These are phyloP conservation scores for Erythrocercus mccallii DNA, from an alignment of 2,113 vertebrate species.

Conservation along the genomic window DNA sequence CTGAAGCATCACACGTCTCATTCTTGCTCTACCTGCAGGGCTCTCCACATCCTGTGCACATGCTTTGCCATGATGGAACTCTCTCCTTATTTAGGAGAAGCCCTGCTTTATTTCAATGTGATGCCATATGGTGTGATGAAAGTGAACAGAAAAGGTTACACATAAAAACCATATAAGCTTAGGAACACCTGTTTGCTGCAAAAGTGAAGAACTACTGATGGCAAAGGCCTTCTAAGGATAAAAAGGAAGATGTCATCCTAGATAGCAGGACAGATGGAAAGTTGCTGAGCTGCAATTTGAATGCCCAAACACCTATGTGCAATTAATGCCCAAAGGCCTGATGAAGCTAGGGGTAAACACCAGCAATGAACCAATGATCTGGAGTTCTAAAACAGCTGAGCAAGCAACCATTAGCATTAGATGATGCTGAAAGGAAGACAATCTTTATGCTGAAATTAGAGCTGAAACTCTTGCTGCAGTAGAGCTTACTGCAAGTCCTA, in stretches of 20 bases:
- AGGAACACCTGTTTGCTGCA: constrained; percentile 41
- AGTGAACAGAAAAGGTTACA: constrained; percentile 57
- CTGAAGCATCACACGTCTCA: neutral
- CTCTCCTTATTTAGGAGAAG: constrained; percentile 14
- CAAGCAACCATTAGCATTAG: neutral
- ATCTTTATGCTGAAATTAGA: neutral
- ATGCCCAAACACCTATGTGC: neutral
- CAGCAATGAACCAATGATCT: neutral
- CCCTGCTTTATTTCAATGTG: constrained; percentile 7
- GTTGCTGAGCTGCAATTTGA: constrained; percentile 14
- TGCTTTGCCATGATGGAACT: neutral
- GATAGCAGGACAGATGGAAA: neutral
- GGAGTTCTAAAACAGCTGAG: neutral
- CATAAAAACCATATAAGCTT: neutral
- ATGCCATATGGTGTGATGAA: constrained; percentile 57
- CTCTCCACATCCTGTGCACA: neutral
- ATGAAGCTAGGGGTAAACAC: neutral
- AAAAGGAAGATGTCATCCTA: neutral
- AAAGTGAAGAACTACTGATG: constrained; percentile 1
- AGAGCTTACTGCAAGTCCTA: neutral
- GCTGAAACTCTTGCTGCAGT: neutral
- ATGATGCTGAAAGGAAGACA: neutral
- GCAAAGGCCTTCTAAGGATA: constrained; percentile 41
- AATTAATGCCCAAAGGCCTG: neutral
- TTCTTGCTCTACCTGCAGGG: neutral